A percentile compares a stretch with the other conserved stretches of the same genome.
phyloP scores from a whole-genome alignment of 2,113 vertebrate species.

The Chloebia gouldiae region DNA sequence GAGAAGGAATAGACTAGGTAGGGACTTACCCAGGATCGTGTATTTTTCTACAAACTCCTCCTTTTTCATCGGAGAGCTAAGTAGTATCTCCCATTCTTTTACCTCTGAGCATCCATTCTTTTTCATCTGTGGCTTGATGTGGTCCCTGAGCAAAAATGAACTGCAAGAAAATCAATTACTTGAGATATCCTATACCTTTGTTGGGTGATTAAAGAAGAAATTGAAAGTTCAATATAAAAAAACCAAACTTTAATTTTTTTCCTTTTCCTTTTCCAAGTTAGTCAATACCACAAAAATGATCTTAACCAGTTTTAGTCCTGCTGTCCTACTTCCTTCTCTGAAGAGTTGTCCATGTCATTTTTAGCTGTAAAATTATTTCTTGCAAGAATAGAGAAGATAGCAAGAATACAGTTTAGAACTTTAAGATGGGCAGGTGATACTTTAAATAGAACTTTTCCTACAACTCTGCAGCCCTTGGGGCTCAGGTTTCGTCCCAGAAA shows the following conservation, averaged over 20 bases:
- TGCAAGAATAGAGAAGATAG: background rate
- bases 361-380: background rate
- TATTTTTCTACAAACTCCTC: background rate
- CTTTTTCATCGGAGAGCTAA: background rate
- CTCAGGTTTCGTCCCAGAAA: background rate
- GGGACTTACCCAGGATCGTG: background rate
- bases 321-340: background rate
- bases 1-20: background rate
- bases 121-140: background rate
- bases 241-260: background rate
- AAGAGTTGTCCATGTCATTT: background rate
- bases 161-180: background rate
- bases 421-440: background rate
- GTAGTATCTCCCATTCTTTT: background rate
- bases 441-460: background rate
- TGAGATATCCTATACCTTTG: background rate
- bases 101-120: background rate
- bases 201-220: background rate
- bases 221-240: background rate
- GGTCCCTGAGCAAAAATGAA: background rate
- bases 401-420: background rate
- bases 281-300: background rate
- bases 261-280: background rate
- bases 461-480: fast-evolving
- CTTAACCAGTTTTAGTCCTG: background rate